These are phyloP conservation scores for Eira barbara DNA, from an alignment of 2,113 vertebrate genomes.

Conservation along the genomic window DNA sequence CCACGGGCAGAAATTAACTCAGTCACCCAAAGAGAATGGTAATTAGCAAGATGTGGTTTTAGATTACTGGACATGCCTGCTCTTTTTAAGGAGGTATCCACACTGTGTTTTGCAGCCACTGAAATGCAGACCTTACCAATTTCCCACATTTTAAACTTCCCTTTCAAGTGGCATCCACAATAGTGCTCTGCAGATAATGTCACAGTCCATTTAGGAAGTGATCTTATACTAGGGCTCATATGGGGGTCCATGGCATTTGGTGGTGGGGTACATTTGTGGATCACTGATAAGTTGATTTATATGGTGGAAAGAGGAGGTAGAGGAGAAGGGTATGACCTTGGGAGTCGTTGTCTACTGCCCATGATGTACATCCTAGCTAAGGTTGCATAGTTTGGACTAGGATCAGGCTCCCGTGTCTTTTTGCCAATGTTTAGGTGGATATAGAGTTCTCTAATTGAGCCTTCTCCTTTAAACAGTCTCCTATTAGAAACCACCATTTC, in stretches of 20 bases:
- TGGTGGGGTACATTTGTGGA: background rate
- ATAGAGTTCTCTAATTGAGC: background rate
- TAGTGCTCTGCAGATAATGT: background rate
- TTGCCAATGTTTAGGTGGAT: background rate
- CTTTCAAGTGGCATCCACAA: background rate
- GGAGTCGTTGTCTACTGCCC: background rate
- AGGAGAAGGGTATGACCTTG: background rate
- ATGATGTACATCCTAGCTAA: fast-evolving
- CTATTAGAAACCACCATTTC: background rate
- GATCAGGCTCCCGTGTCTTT: background rate
- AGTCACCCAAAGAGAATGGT: slow-evolving; percentile 54
- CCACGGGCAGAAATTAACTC: slow-evolving; percentile 56
- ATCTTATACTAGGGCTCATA: background rate
- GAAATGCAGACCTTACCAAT: background rate
- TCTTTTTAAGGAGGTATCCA: background rate
- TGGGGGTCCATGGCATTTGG: background rate
- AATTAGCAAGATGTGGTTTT: slow-evolving; percentile 57
- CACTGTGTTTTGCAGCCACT: background rate
- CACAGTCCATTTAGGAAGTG: slow-evolving; percentile 40
- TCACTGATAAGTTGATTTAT: slow-evolving; percentile 35
- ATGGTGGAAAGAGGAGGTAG: background rate
- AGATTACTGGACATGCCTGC: background rate
- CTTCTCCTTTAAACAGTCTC: background rate
- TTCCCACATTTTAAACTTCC: background rate
- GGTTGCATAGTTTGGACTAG: background rate